Conservation (phyloP, 1,140 invertebrate species). For the Pemphigus obesinymphae region DNA sequence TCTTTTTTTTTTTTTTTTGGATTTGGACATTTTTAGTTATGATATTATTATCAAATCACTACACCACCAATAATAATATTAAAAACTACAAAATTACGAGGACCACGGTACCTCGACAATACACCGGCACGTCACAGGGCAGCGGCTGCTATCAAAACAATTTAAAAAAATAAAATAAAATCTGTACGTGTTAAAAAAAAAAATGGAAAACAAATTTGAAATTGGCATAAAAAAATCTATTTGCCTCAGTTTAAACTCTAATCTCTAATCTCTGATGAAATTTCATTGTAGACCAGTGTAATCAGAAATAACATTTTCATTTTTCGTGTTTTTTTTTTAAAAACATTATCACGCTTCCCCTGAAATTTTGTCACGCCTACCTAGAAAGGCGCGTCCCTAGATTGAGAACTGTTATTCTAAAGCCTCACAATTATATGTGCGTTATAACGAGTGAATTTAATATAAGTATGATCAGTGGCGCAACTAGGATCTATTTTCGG, state of each 20-base stretch:
- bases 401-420: background rate
- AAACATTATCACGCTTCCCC: background rate
- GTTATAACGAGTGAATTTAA: background rate
- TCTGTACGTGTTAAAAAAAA: too few relatives aligned
- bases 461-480: too few relatives aligned
- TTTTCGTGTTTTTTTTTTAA: background rate
- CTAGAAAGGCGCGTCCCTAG: background rate
- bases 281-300: too few relatives aligned
- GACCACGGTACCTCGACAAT: background rate
- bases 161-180: too few relatives aligned
- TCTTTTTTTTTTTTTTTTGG: constrained; percentile 43
- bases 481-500: too few relatives aligned
- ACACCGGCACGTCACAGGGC: background rate
- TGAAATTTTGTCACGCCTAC: background rate
- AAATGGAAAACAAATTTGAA: too few relatives aligned
- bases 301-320: background rate
- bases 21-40: constrained; percentile 36
- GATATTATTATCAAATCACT: constrained; percentile 12
- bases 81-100: constrained; percentile 12
- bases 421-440: background rate
- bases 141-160: too few relatives aligned
- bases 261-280: too few relatives aligned
- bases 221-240: too few relatives aligned
- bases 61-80: constrained; percentile 2
- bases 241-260: too few relatives aligned